Evolutionary conservation across 2,113 vertebrate species (phyloP).

Genomic region (Spermophilus dauricus): DNA sequence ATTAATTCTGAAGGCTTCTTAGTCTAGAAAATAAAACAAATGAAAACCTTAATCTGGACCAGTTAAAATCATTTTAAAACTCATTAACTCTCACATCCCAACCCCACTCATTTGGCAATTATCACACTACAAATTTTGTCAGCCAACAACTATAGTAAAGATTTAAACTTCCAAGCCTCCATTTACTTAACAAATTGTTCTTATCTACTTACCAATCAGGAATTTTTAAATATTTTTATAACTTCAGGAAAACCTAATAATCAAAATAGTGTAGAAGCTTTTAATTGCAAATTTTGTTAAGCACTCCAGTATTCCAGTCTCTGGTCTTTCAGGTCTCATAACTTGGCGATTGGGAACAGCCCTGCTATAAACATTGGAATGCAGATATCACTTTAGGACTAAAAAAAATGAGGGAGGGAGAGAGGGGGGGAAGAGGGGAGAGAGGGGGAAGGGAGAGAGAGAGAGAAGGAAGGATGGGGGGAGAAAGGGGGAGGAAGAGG

Average conservation of each 20-base stretch:
- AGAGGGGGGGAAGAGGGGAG: too few species aligned
- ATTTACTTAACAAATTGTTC: slow-evolving; percentile 44
- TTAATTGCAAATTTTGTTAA: slow-evolving; percentile 48
- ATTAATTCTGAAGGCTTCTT: not conserved
- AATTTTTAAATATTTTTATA: not conserved
- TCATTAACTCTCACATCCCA: not conserved
- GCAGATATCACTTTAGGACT: too few species aligned
- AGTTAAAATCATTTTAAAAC: not conserved
- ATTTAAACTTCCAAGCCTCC: slow-evolving; percentile 3
- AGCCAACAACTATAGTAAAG: not conserved
- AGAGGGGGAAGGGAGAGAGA: too few species aligned
- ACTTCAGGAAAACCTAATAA: not conserved
- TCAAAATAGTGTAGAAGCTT: slow-evolving; percentile 35
- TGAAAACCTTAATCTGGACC: not conserved
- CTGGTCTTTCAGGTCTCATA: not conserved
- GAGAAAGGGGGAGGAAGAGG: too few species aligned
- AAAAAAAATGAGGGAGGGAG: too few species aligned
- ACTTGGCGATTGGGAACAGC: too few species aligned
- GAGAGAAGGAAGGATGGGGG: too few species aligned
- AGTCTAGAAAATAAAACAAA: slow-evolving; percentile 52
- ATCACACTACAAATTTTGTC: slow-evolving; percentile 16
- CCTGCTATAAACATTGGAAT: too few species aligned
- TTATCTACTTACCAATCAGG: not conserved
- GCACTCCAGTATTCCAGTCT: not conserved
- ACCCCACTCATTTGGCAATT: not conserved